phyloP scores from a whole-genome alignment of 1,140 invertebrate species.

The Drosophila ananassae region DNA sequence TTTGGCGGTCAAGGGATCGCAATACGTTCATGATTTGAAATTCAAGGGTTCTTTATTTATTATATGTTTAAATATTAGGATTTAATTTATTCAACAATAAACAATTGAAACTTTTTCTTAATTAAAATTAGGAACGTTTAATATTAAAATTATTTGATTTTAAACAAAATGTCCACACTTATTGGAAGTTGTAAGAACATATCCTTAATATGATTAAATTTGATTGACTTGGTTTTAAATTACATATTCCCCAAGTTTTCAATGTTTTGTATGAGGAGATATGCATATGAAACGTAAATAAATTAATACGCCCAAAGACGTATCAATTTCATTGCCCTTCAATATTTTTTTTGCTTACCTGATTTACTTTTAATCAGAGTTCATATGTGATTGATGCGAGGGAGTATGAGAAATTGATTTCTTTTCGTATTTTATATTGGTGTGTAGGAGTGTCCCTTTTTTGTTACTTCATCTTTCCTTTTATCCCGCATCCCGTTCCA shows the following conservation, averaged over 20 bases:
- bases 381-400: conserved; percentile 26
- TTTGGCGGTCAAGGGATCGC: not conserved
- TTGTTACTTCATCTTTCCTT: conserved; percentile 36
- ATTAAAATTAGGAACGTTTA: too few species aligned
- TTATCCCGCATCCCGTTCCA: conserved; percentile 19
- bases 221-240: conserved; percentile 17
- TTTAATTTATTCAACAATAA: too few species aligned
- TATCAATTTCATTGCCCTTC: conserved; percentile 15
- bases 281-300: not conserved
- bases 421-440: conserved; percentile 11
- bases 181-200: too few species aligned
- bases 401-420: conserved; percentile 36
- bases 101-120: too few species aligned
- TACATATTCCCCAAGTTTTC: conserved; percentile 5
- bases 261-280: not conserved
- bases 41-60: not conserved
- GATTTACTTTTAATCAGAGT: conserved; percentile 35
- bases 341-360: conserved; percentile 35
- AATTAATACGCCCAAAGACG: not conserved
- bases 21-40: not conserved
- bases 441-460: conserved; percentile 14
- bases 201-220: not conserved
- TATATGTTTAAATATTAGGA: too few species aligned
- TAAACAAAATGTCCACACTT: too few species aligned
- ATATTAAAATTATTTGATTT: too few species aligned